A percentile compares a stretch with the other conserved stretches of the same genome.
Evolutionary conservation across 2,888 invertebrate species (phyloP).

Genomic region (Rhagophthalmus giganteus): DNA sequence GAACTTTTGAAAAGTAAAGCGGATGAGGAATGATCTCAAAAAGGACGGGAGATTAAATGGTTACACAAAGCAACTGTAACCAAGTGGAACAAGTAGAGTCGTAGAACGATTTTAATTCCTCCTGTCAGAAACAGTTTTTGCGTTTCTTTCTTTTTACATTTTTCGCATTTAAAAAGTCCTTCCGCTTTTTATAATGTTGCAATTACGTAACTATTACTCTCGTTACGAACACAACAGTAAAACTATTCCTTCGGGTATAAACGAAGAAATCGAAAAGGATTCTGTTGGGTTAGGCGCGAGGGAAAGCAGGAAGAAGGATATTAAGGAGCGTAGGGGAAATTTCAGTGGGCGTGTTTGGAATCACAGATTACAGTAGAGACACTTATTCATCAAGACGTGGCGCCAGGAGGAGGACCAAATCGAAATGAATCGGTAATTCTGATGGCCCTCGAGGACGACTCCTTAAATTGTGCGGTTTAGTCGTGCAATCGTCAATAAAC

Average conservation of each 20-base stretch:
- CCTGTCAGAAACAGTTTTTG: slow-evolving; percentile 25
- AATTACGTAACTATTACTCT: not conserved
- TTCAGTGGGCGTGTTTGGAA: slow-evolving; percentile 29
- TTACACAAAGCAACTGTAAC: slow-evolving; percentile 33
- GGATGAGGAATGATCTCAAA: slow-evolving; percentile 31
- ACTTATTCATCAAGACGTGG: slow-evolving; percentile 29
- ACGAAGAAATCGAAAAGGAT: slow-evolving; percentile 10
- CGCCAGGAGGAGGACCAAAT: slow-evolving; percentile 26
- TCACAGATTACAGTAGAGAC: slow-evolving; percentile 31
- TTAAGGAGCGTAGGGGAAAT: slow-evolving; percentile 26
- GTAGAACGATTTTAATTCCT: slow-evolving; percentile 27
- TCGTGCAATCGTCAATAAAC: no score
- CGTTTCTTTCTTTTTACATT: slow-evolving; percentile 11
- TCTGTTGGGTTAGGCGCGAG: slow-evolving; percentile 4
- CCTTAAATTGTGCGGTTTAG: no score
- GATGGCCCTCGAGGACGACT: slow-evolving; percentile 21
- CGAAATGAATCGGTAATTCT: slow-evolving; percentile 26
- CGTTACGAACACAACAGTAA: slow-evolving; percentile 5
- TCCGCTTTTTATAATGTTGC: slow-evolving; percentile 2
- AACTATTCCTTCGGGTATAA: slow-evolving; percentile 16
- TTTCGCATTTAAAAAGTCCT: slow-evolving; percentile 4
- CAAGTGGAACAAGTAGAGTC: slow-evolving; percentile 31
- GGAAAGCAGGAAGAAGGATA: slow-evolving; percentile 18
- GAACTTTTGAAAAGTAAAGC: slow-evolving; percentile 31
- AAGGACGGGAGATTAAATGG: slow-evolving; percentile 33